Evolutionary conservation across 2,113 vertebrate species (phyloP).

Genomic region (Caracal caracal): DNA sequence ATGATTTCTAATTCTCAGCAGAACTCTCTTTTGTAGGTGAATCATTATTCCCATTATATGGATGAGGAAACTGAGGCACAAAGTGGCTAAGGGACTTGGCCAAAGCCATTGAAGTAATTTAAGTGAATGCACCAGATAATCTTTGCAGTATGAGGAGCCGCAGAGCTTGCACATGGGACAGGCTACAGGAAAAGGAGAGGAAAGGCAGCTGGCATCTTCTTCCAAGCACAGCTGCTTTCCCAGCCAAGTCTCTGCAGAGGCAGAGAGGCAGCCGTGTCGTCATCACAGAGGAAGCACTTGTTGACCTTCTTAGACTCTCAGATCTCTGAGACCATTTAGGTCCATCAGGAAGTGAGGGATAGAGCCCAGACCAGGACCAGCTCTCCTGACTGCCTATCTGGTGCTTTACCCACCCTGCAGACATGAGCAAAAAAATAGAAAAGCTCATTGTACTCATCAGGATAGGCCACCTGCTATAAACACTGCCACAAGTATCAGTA

Average conservation of each 20-base stretch:
- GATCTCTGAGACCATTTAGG: neutral
- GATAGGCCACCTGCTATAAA: neutral
- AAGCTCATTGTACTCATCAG: neutral
- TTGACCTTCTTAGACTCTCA: neutral
- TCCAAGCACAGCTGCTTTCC: neutral
- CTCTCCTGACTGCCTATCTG: neutral
- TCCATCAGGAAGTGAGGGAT: neutral
- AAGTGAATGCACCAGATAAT: neutral
- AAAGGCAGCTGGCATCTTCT: neutral
- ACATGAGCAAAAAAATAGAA: neutral
- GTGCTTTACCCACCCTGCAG: neutral
- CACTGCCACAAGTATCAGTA: neutral
- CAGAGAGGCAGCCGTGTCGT: neutral
- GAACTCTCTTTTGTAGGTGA: neutral
- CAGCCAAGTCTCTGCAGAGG: neutral
- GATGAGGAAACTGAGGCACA: neutral
- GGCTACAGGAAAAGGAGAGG: neutral
- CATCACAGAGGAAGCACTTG: neutral
- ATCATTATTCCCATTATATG: neutral
- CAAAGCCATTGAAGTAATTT: neutral
- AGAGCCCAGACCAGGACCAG: neutral
- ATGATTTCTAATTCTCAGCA: neutral
- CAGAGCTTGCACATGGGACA: too few species aligned
- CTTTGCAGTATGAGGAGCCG: neutral
- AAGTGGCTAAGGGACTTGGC: neutral